Percentiles rank a stretch among this genome's conserved stretches.
These are phyloP conservation scores for Temnothorax nylanderi DNA, from an alignment of 1,140 invertebrate genomes.

Conservation along the genomic window DNA sequence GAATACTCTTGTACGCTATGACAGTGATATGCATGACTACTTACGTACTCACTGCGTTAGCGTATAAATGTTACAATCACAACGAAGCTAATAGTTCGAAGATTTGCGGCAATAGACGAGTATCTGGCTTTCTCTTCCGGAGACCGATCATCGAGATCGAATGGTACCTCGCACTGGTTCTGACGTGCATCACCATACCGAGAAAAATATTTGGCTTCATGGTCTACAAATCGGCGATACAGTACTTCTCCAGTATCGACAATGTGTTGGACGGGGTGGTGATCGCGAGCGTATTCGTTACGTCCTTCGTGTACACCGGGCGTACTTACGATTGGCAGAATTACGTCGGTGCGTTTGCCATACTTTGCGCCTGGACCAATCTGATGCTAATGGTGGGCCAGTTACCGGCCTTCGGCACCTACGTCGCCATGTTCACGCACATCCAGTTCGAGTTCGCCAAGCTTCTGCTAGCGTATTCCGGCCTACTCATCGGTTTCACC, in stretches of 20 bases:
- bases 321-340: constrained; percentile 87
- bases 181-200: constrained; percentile 87
- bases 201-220: constrained; percentile 87
- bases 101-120: constrained; percentile 85
- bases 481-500: constrained; percentile 88
- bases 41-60: constrained; percentile 86
- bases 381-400: constrained; percentile 89
- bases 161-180: constrained; percentile 85
- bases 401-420: constrained; percentile 88
- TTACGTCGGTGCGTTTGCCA: constrained; percentile 88
- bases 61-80: constrained; percentile 83
- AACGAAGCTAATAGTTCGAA: constrained; percentile 79
- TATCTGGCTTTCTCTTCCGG: constrained; percentile 85
- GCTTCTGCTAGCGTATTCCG: constrained; percentile 88
- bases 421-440: constrained; percentile 90
- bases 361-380: constrained; percentile 89
- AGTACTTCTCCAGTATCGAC: constrained; percentile 88
- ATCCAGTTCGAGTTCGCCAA: constrained; percentile 89
- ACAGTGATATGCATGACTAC: constrained; percentile 87
- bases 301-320: constrained; percentile 83
- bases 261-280: constrained; percentile 88
- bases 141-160: constrained; percentile 86
- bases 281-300: constrained; percentile 87
- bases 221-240: constrained; percentile 86
- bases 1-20: constrained; percentile 87